Evolutionary conservation across 2,797 vertebrate genomes (phyloP).

Genomic region (Cryptoblepharus egeriae): DNA sequence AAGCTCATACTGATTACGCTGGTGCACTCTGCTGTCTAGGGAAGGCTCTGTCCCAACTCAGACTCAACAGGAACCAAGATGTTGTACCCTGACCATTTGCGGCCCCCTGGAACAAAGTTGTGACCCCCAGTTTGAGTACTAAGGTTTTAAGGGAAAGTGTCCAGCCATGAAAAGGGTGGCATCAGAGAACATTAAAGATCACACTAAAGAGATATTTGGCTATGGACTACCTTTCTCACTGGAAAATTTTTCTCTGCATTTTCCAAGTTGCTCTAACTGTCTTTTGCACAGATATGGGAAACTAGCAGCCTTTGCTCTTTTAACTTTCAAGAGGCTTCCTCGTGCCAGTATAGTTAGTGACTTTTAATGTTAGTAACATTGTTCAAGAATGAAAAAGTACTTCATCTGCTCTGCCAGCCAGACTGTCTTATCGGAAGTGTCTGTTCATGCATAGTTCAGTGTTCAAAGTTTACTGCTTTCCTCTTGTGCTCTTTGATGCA

Average conservation of each 20-base stretch:
- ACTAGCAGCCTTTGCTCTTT: constrained; percentile 32
- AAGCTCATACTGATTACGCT: too few species aligned
- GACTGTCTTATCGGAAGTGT: rapidly evolving
- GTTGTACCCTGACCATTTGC: too few species aligned
- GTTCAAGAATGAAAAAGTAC: neutral
- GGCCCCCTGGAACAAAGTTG: too few species aligned
- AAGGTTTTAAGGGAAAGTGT: constrained; percentile 16
- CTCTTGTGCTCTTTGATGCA: constrained; percentile 21
- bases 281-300: neutral
- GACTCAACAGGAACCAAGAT: too few species aligned
- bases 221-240: constrained; percentile 19
- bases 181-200: constrained; percentile 55
- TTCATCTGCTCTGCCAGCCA: constrained; percentile 36
- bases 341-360: constrained; percentile 13
- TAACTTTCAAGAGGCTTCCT: constrained; percentile 3
- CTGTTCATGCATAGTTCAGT: neutral
- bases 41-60: too few species aligned
- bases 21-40: too few species aligned
- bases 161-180: constrained; percentile 33
- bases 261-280: constrained; percentile 39
- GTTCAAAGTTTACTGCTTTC: constrained; percentile 28
- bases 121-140: too few species aligned
- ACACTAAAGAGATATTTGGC: constrained; percentile 51
- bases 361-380: constrained; percentile 15
- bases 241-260: constrained; percentile 46